Conservation (phyloP, 2,113 vertebrate genomes). For the Corythaixoides concolor region DNA sequence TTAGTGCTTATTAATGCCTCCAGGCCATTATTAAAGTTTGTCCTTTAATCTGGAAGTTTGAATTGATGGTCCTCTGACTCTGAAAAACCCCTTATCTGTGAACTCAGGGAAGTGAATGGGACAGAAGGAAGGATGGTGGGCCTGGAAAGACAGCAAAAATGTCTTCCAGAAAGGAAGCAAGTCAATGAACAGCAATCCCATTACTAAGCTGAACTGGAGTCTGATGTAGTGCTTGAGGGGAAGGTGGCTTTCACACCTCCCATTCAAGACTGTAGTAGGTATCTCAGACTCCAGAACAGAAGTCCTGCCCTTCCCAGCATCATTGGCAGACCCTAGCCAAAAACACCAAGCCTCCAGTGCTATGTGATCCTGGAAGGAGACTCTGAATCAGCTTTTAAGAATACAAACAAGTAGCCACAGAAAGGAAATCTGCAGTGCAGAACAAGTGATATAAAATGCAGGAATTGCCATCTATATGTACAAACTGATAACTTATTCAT, state of each 20-base stretch:
- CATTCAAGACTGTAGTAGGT: neutral
- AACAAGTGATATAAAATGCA: neutral
- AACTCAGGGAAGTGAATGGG: neutral
- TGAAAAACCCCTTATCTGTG: neutral
- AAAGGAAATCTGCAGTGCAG: neutral
- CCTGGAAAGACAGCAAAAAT: neutral
- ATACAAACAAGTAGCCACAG: neutral
- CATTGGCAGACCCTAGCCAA: neutral
- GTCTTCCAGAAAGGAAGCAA: neutral
- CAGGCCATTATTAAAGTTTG: slow-evolving; percentile 23
- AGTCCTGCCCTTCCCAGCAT: neutral
- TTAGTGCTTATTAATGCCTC: slow-evolving; percentile 30
- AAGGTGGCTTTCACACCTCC: neutral
- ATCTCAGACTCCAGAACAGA: neutral
- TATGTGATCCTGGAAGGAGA: neutral
- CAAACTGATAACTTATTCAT: neutral
- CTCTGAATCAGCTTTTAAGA: neutral
- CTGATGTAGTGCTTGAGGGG: neutral
- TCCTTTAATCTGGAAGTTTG: slow-evolving; percentile 1
- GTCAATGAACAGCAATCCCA: neutral
- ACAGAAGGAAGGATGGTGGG: neutral
- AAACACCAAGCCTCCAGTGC: fast-evolving
- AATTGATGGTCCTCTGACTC: neutral
- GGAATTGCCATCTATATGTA: neutral
- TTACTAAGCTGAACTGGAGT: neutral